These are phyloP conservation scores for Cuculus canorus DNA, from an alignment of 2,797 vertebrate genomes.

Conservation along the genomic window DNA sequence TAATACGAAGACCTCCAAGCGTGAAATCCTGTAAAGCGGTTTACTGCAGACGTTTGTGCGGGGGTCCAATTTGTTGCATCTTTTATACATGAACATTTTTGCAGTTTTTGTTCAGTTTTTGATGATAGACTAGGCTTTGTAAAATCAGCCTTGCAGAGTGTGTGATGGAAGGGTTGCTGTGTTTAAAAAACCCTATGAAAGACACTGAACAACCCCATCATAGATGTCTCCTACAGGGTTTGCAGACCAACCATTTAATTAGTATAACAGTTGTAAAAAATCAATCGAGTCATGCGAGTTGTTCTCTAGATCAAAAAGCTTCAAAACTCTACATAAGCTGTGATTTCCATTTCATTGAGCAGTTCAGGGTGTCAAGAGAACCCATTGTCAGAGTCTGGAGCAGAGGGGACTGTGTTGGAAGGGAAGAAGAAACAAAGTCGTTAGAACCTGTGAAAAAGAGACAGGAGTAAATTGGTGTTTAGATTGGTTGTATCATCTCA, in stretches of 20 bases:
- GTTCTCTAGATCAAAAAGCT: background rate
- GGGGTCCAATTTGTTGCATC: background rate
- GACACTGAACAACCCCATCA: background rate
- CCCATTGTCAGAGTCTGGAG: background rate
- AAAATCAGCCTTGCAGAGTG: background rate
- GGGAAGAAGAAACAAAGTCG: background rate
- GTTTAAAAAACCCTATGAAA: background rate
- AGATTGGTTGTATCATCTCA: background rate
- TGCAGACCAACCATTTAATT: background rate
- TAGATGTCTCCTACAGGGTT: background rate
- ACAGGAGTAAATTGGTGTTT: background rate
- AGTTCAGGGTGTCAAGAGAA: background rate
- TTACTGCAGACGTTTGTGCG: background rate
- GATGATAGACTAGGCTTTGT: background rate
- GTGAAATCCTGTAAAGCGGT: background rate
- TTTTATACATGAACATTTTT: background rate
- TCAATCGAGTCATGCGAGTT: background rate
- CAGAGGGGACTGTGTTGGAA: background rate
- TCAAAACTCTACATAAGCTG: background rate
- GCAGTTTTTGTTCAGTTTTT: background rate
- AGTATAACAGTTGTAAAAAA: background rate
- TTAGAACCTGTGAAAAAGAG: background rate
- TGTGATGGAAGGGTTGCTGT: background rate
- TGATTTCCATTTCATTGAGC: background rate
- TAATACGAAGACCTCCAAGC: rapidly evolving